These are phyloP conservation scores for Copsychus sechellarum DNA, from an alignment of 2,113 vertebrate genomes.

Conservation along the genomic window DNA sequence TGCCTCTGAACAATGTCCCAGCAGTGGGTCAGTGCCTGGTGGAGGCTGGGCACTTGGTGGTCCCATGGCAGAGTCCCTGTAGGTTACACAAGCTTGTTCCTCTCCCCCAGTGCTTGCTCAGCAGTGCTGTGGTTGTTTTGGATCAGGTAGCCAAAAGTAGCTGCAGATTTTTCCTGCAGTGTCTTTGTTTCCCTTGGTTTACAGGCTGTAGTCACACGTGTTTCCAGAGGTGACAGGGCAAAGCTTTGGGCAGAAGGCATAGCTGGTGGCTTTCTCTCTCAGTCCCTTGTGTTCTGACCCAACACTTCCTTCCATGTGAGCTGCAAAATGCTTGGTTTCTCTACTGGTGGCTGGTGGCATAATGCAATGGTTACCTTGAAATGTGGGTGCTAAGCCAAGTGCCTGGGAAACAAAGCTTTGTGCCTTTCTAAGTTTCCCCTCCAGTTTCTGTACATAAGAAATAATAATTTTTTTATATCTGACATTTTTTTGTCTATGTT, in stretches of 20 bases:
- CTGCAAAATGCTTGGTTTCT: not conserved
- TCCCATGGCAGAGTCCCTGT: not conserved
- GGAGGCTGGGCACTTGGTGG: not conserved
- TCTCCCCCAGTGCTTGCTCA: not conserved
- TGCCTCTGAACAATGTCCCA: not conserved
- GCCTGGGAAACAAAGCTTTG: not conserved
- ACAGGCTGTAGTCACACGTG: not conserved
- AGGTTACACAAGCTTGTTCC: not conserved
- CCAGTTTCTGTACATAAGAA: not conserved
- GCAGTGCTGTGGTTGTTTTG: not conserved
- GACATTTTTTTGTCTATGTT: not conserved
- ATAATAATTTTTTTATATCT: not conserved
- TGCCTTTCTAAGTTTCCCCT: not conserved
- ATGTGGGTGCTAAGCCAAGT: not conserved
- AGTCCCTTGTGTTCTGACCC: not conserved
- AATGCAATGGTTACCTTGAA: not conserved
- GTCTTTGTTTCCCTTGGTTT: not conserved
- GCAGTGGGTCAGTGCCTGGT: not conserved
- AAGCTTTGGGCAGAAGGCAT: not conserved
- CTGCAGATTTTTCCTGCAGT: not conserved
- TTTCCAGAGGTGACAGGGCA: not conserved
- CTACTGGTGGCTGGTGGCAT: not conserved
- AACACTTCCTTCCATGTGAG: not conserved
- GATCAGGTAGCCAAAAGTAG: not conserved
- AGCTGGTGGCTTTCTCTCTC: not conserved